These are phyloP conservation scores for Trissolcus japonicus DNA, from an alignment of 2,888 invertebrate species.

Conservation along the genomic window DNA sequence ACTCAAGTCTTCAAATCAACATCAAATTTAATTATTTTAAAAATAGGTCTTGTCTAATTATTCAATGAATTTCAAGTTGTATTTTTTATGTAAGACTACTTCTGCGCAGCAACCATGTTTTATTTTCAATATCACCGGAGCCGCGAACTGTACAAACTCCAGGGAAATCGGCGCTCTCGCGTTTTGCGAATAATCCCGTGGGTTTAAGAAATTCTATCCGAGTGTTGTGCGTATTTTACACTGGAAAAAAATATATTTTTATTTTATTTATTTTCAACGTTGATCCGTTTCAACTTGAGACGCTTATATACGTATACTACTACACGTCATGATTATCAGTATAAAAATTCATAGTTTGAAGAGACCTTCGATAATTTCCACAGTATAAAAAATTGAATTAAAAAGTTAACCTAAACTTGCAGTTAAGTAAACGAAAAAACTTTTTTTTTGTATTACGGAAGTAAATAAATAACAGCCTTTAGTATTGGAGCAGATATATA, in stretches of 20 bases:
- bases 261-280: conserved; percentile 34
- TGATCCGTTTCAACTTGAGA: conserved; percentile 41
- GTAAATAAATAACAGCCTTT: too few species aligned
- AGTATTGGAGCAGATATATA: too few species aligned
- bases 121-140: conserved; percentile 53
- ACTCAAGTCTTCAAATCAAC: too few species aligned
- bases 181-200: conserved; percentile 55
- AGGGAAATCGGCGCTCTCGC: conserved; percentile 56
- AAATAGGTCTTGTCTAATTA: too few species aligned
- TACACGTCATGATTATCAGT: conserved; percentile 50
- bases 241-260: conserved; percentile 54
- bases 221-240: conserved; percentile 53
- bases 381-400: too few species aligned
- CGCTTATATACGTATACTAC: conserved; percentile 32
- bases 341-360: conserved; percentile 22
- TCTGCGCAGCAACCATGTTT: conserved; percentile 35
- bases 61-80: too few species aligned
- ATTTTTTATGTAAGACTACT: conserved; percentile 33
- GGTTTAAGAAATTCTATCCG: conserved; percentile 49
- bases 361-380: too few species aligned
- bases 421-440: too few species aligned
- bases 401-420: too few species aligned
- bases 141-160: conserved; percentile 52
- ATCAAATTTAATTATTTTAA: conserved; percentile 5
- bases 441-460: too few species aligned